Percentiles rank a stretch among this genome's conserved stretches.
Evolutionary conservation across 92 coral and sea anemone species (phyloP).

Genomic region (Palythoa heliodiscus): DNA sequence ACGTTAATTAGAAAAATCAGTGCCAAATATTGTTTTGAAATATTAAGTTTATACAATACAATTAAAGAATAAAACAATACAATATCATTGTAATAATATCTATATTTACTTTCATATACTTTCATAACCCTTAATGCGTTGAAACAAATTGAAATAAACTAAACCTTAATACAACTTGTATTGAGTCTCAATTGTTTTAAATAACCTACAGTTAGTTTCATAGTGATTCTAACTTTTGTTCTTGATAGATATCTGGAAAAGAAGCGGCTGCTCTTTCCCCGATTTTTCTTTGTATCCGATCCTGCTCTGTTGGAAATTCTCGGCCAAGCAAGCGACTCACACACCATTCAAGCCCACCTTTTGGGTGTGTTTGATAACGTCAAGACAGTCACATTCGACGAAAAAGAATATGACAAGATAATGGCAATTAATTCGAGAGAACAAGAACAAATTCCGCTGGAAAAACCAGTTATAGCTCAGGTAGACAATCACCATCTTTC

Average conservation of each 20-base stretch:
- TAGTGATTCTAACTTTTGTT: background rate
- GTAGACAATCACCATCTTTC: slow-evolving; percentile 41
- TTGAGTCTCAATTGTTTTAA: background rate
- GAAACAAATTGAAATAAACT: no score
- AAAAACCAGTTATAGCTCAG: slow-evolving; percentile 97
- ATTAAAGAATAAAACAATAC: no score
- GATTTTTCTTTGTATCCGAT: slow-evolving; percentile 99
- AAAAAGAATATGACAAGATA: slow-evolving; percentile 96
- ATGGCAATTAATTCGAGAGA: slow-evolving; percentile 91
- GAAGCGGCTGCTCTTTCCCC: slow-evolving; percentile 98
- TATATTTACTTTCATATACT: no score
- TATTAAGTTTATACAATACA: no score
- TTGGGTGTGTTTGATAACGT: slow-evolving; percentile 95
- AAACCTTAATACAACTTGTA: no score
- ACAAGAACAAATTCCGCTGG: slow-evolving; percentile 83
- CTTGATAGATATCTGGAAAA: slow-evolving; percentile 86
- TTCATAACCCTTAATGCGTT: no score
- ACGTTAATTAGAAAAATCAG: no score
- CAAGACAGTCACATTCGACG: slow-evolving; percentile 96
- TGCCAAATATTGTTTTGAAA: no score
- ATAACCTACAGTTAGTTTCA: no score
- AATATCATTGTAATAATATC: no score
- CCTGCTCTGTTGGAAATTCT: slow-evolving; percentile 97
- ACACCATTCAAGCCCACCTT: slow-evolving; percentile 97
- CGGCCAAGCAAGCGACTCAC: slow-evolving; percentile 99